Percentiles rank a stretch among this genome's conserved stretches.
phyloP scores from a whole-genome alignment of 2,888 invertebrate species.

The Aethes cnicana region DNA sequence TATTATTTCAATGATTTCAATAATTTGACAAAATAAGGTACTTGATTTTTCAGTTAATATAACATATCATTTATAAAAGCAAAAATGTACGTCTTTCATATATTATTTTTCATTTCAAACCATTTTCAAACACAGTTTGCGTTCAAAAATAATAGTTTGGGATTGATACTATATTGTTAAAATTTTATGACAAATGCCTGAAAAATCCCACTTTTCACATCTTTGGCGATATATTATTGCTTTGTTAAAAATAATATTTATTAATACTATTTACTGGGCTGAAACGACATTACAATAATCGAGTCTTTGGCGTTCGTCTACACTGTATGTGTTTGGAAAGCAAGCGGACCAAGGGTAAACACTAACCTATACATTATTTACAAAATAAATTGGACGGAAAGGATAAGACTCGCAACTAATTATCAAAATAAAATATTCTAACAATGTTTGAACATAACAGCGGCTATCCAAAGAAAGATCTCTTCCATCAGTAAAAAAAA shows the following conservation, averaged over 20 bases:
- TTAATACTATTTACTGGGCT: conserved; percentile 40
- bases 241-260: conserved; percentile 33
- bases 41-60: too few species aligned
- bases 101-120: too few species aligned
- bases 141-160: too few species aligned
- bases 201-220: conserved; percentile 30
- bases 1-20: too few species aligned
- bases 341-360: conserved; percentile 40
- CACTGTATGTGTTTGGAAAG: conserved; percentile 72
- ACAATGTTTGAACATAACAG: conserved; percentile 34
- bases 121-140: too few species aligned
- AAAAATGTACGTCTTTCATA: too few species aligned
- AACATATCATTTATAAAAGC: too few species aligned
- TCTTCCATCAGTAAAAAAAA: conserved; percentile 13
- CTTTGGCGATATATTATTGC: conserved; percentile 37
- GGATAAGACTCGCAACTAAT: conserved; percentile 70
- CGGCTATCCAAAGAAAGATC: conserved; percentile 12
- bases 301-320: conserved; percentile 79
- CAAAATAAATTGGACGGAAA: conserved; percentile 75
- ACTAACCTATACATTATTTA: conserved; percentile 47
- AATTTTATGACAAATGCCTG: conserved; percentile 1
- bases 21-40: too few species aligned
- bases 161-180: too few species aligned
- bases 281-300: conserved; percentile 52
- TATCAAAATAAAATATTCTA: conserved; percentile 50